Evolutionary conservation across 2,797 vertebrate genomes (phyloP), one percentile per base, ranked within the genome.

Genomic region (Microcaecilia unicolor): DNA sequence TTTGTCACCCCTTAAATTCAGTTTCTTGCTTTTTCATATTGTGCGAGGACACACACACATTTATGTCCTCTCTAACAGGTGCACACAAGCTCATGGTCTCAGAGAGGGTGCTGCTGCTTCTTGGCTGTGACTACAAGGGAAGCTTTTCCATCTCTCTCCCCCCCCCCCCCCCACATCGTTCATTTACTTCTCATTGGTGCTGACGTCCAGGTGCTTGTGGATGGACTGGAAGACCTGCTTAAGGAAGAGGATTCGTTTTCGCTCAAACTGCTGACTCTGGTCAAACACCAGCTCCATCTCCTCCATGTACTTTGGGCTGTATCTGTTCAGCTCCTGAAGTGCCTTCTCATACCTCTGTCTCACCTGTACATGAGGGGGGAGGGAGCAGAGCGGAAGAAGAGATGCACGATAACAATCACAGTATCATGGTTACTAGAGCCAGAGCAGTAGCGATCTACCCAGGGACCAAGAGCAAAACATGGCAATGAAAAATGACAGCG

Each of bases 251-350:
- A 88, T 88, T 53, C 87, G 81, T 59, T 83, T 87, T 31, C 84
- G 67, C 67, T 91, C 86, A 36, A 84, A 76, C 15, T 86, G 83
- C 51, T 91, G 88, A 3, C 86, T 78, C 47, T 89, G 83, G 67
- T 90, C 88, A 28, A 91, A 91, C 44, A 88, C 70, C 2, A 77
- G 77, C 58, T 91, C 88, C 88, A 91, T 91, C 50, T 91, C 88
- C 58, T 91, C 88, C 84, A 90, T 87, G 76, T 91, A 91, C 35
- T 85, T 84, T 1, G 88, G 84, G 16, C 81, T 86, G 6, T 87
- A 88, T 20, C 77, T 81, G 29, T 84, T 87, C 27, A 87, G 80
- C 56, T 91, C 88, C 46, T 88, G 84, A 15, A 90, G 68, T 23
- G 85, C 70, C 41, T 90, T 89, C 67, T 89, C 82, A 8, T 91